Evolutionary conservation across 2,797 vertebrate species (phyloP).

Genomic region (Halcyon badia): DNA sequence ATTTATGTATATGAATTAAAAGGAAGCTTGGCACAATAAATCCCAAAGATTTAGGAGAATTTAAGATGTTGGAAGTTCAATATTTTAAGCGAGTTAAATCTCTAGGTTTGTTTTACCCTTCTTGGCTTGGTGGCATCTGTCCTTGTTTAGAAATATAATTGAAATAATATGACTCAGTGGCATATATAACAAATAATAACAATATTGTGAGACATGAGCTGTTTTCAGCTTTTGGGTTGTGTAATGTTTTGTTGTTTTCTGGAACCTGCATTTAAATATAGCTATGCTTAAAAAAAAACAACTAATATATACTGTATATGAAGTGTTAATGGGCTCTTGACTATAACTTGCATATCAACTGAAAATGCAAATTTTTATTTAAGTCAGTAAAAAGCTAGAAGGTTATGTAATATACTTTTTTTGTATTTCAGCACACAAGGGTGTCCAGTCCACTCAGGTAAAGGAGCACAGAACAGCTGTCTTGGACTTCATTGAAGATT

Average conservation of each 20-base stretch:
- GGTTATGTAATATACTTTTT: neutral
- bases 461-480: conserved; percentile 92
- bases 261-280: neutral
- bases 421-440: conserved; percentile 87
- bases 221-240: neutral
- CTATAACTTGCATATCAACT: neutral
- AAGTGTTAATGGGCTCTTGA: neutral
- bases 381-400: neutral
- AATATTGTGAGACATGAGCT: neutral
- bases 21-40: neutral
- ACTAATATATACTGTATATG: neutral
- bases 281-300: neutral
- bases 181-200: neutral
- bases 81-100: neutral
- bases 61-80: neutral
- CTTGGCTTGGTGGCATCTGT: neutral
- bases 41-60: neutral
- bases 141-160: neutral
- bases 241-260: neutral
- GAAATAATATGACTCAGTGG: neutral
- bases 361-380: neutral
- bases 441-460: conserved; percentile 86
- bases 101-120: neutral
- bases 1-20: neutral
- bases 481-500: conserved; percentile 91